Evolutionary conservation across 2,888 invertebrate genomes (phyloP).

Genomic region (Nudaria mundana): DNA sequence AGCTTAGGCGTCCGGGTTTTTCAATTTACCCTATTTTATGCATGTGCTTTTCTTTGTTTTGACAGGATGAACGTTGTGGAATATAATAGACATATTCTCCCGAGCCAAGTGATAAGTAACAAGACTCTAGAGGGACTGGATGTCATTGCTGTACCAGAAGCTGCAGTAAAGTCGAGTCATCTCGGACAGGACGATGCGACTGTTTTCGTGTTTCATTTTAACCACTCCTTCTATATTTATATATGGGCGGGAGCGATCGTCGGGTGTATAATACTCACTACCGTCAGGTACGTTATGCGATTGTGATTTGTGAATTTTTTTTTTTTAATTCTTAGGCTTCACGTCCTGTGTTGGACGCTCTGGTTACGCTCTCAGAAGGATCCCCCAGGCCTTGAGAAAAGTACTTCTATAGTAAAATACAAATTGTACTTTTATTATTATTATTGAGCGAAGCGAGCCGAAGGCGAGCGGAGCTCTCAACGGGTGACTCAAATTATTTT

Average conservation of each 20-base stretch:
- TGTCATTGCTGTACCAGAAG: neutral
- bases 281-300: conserved; percentile 73
- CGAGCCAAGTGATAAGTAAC: neutral
- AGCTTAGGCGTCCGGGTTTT: too few relatives aligned
- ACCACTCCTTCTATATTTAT: conserved; percentile 68
- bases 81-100: conserved; percentile 17
- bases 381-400: too few relatives aligned
- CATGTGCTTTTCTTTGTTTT: conserved; percentile 24
- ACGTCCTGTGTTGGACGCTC: too few relatives aligned
- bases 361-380: too few relatives aligned
- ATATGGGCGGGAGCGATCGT: conserved; percentile 82
- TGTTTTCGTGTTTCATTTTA: conserved; percentile 21
- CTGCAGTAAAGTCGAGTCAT: neutral
- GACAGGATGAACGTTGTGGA: conserved; percentile 72
- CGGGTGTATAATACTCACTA: conserved; percentile 82
- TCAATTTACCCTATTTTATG: too few relatives aligned
- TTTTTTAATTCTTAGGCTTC: too few relatives aligned
- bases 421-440: too few relatives aligned
- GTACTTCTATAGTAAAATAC: too few relatives aligned
- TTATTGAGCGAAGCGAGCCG: too few relatives aligned
- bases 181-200: neutral
- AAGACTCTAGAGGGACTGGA: neutral
- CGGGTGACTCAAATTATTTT: too few relatives aligned
- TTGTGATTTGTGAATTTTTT: too few relatives aligned
- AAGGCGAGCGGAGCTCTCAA: too few relatives aligned